Base-by-base conservation (phyloP, 1,140 invertebrate genomes). In the Conus ventricosus region DNA sequence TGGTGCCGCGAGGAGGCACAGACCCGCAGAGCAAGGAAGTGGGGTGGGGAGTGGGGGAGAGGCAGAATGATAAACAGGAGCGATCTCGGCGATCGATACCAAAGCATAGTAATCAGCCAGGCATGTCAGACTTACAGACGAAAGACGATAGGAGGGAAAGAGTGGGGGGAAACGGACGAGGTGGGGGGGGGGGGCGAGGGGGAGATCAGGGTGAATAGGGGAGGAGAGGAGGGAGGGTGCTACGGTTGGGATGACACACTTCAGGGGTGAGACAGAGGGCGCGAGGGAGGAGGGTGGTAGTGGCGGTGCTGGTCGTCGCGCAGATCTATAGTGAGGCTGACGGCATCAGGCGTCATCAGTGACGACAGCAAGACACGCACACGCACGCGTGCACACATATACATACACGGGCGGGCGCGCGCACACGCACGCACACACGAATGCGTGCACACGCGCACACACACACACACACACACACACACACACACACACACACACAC, bases 311-410 rank as follows among this genome's bases (percentile, higher is more conserved):
- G 15, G 67, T 71, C 11, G 67, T 71, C 6, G 67, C 67, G 67
- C 67, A 71, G 67, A 71, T 71, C 67, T 71, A 71, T 71, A 71
- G 67, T 20, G 67, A 71, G 67, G 67, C 67, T 71, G 67, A 71
- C 67, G 67, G 67, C 67, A 71, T 71, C 67, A 71, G 17, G 67
- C 67, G 67, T 71, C 67, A 71, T 71, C 67, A n/a, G 23, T 71
- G 67, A 71, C 67, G 67, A 71, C 15, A 71, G 67, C 67, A 20
- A 71, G 67, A 71, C 67, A 71, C 67, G 20, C 17, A 71, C 67
- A n/a, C 67, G 20, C 67, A 4, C 67, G 20, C 67, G 20, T 20
- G 20, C 67, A 7, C 67, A n/a, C 67, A 71, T 23, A n/a, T 6
- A 60, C 11, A 11, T 11, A 23, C 67, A 71, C 13, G 20, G 6